Evolutionary conservation across 2,888 invertebrate species (phyloP).

Genomic region (Agrochola circellaris): DNA sequence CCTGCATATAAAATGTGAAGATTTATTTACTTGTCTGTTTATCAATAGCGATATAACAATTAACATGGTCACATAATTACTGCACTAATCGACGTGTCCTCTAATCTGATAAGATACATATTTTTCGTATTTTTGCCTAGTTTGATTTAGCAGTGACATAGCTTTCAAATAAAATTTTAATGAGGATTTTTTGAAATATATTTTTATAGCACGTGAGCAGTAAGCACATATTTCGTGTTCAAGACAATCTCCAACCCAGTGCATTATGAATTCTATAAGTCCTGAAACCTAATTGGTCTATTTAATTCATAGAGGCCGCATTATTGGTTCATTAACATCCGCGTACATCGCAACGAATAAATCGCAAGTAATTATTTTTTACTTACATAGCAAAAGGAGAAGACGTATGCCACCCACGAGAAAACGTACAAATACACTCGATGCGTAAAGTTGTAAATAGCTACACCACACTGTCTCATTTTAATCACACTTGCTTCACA

Average conservation of each 20-base stretch:
- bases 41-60: slow-evolving; percentile 51
- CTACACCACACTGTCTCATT: slow-evolving; percentile 75
- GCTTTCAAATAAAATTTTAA: not conserved
- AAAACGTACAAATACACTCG: slow-evolving; percentile 73
- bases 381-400: slow-evolving; percentile 81
- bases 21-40: slow-evolving; percentile 39
- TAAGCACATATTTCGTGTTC: too few relatives aligned
- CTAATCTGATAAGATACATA: slow-evolving; percentile 41
- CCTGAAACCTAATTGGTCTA: slow-evolving; percentile 37
- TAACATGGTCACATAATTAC: slow-evolving; percentile 49
- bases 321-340: slow-evolving; percentile 32
- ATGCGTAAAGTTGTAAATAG: slow-evolving; percentile 72
- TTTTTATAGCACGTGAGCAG: not conserved
- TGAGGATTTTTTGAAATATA: not conserved
- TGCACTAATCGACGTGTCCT: slow-evolving; percentile 31
- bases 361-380: not conserved
- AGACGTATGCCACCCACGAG: slow-evolving; percentile 70
- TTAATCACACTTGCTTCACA: slow-evolving; percentile 68
- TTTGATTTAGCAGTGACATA: slow-evolving; percentile 24
- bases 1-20: slow-evolving; percentile 1
- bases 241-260: too few relatives aligned
- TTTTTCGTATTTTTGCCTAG: slow-evolving; percentile 23
- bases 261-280: too few relatives aligned
- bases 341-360: slow-evolving; percentile 12
- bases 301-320: not conserved